These are phyloP conservation scores for Lepidocolaptes lacrymiger DNA, from an alignment of 2,797 vertebrate genomes.

Conservation along the genomic window DNA sequence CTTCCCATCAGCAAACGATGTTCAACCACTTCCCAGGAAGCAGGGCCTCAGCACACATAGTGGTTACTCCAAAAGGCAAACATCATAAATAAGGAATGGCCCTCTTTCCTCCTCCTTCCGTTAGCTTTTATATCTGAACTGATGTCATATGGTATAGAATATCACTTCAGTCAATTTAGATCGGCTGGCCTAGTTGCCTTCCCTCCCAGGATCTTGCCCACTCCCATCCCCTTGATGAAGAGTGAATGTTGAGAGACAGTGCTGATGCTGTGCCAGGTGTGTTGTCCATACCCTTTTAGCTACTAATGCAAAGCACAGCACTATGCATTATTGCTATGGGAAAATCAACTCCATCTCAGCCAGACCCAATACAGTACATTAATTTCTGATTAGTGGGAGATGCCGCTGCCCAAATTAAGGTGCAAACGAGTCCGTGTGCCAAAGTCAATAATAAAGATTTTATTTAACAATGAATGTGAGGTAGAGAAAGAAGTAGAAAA, in stretches of 20 bases:
- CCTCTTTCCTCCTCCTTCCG: neutral
- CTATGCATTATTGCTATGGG: neutral
- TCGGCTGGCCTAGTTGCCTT: neutral
- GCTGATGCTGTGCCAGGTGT: neutral
- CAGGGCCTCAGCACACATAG: neutral
- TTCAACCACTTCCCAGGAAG: neutral
- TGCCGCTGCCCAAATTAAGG: neutral
- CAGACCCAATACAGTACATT: neutral
- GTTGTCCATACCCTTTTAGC: neutral
- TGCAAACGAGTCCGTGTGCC: accelerated
- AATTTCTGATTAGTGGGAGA: neutral
- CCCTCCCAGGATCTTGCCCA: neutral
- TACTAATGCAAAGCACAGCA: neutral
- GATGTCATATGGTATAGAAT: neutral
- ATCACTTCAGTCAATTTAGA: neutral
- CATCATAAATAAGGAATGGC: neutral
- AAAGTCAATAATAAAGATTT: neutral
- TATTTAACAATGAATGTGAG: neutral
- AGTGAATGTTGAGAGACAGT: neutral
- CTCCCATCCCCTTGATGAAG: neutral
- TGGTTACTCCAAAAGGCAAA: neutral
- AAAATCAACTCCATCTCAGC: neutral
- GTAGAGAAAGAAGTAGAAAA: neutral
- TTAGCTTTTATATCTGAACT: neutral
- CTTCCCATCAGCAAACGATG: neutral